These are phyloP conservation scores for Brassicogethes aeneus DNA, from an alignment of 2,888 invertebrate species.

Conservation along the genomic window DNA sequence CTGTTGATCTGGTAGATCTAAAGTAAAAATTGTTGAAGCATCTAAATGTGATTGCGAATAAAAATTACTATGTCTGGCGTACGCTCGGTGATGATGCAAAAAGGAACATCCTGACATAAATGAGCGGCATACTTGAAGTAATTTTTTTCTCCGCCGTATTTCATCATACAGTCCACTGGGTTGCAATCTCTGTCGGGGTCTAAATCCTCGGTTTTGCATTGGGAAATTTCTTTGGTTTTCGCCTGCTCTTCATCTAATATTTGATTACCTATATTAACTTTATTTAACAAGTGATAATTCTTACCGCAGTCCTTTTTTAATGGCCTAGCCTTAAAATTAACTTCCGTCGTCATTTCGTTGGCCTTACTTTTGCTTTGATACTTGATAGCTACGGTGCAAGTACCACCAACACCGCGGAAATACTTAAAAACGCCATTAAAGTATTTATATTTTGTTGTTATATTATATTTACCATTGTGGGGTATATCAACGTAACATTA, in stretches of 20 bases:
- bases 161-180: conserved; percentile 47
- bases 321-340: too few species aligned
- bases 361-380: conserved; percentile 17
- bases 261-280: too few species aligned
- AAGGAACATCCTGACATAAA: conserved; percentile 34
- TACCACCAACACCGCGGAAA: conserved; percentile 10
- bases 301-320: too few species aligned
- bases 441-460: neutral
- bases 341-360: conserved; percentile 10
- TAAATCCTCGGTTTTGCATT: conserved; percentile 38
- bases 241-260: too few species aligned
- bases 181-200: conserved; percentile 43
- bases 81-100: neutral
- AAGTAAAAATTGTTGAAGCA: neutral
- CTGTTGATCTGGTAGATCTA: neutral
- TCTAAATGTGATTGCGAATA: neutral
- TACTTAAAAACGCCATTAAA: neutral
- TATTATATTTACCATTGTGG: neutral
- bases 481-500: conserved; percentile 1
- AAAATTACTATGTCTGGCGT: neutral
- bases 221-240: too few species aligned
- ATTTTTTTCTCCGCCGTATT: conserved; percentile 45
- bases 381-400: conserved; percentile 22
- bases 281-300: too few species aligned
- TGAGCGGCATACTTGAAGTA: conserved; percentile 39